These are phyloP conservation scores for Zaprionus vittiger DNA, from an alignment of 1,140 invertebrate genomes.

Conservation along the genomic window DNA sequence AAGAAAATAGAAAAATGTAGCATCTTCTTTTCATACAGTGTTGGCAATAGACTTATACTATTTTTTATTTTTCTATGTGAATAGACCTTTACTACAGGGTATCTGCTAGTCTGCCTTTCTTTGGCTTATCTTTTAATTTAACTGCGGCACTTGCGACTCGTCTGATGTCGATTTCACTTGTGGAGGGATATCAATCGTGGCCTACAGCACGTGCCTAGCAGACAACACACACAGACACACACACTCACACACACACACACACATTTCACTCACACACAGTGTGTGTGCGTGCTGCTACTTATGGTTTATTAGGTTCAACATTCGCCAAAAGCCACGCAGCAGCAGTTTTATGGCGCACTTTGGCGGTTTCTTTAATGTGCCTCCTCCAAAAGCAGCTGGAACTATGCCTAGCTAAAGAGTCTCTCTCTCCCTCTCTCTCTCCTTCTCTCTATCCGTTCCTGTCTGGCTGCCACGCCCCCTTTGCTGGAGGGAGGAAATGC, in stretches of 20 bases:
- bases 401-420: constrained; percentile 44
- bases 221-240: background rate
- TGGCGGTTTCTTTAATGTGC: constrained; percentile 57
- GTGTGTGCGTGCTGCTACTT: background rate
- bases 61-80: too few species aligned
- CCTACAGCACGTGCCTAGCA: background rate
- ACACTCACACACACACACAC: background rate
- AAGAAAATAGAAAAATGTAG: too few species aligned
- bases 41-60: too few species aligned
- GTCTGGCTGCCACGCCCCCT: background rate
- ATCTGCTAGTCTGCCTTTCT: background rate
- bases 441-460: background rate
- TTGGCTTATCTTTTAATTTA: background rate
- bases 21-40: too few species aligned
- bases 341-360: constrained; percentile 48
- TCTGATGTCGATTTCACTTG: background rate
- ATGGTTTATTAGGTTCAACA: constrained; percentile 20
- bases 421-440: background rate
- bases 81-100: background rate
- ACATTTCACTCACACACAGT: background rate
- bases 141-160: background rate
- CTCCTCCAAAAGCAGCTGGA: constrained; percentile 33
- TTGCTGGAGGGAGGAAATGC: background rate
- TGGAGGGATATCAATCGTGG: background rate
- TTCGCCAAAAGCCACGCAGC: constrained; percentile 19